Conservation (phyloP, 1,140 invertebrate species). For the Papilio polyxenes region DNA sequence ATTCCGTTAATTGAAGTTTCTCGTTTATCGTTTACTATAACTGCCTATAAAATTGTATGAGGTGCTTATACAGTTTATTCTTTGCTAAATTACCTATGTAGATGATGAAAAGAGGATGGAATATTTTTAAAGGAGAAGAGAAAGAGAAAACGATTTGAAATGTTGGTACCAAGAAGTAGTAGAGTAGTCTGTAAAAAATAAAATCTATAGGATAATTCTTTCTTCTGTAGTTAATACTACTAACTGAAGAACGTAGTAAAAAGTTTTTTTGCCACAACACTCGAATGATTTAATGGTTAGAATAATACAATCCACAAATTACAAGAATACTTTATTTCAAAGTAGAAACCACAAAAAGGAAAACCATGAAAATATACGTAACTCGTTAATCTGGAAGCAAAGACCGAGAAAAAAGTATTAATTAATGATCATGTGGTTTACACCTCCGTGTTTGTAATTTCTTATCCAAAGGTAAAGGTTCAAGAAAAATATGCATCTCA, state of each 20-base stretch:
- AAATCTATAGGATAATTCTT: not conserved
- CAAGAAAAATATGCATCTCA: not conserved
- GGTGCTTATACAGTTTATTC: not conserved
- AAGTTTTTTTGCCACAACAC: not conserved
- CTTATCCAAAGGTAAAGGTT: not conserved
- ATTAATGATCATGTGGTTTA: conserved; percentile 8
- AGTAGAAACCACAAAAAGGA: not conserved
- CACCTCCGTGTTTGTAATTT: not conserved
- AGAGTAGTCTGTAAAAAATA: not conserved
- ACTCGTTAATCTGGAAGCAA: not conserved
- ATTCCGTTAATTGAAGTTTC: conserved; percentile 14
- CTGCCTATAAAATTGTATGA: not conserved
- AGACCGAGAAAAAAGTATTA: not conserved
- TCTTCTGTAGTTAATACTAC: not conserved
- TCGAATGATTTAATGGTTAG: not conserved
- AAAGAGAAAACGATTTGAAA: not conserved
- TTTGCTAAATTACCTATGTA: not conserved
- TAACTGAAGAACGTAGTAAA: not conserved
- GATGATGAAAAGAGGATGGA: not conserved
- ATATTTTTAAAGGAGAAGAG: not conserved
- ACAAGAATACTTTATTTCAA: not conserved
- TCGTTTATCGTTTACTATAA: conserved; percentile 12
- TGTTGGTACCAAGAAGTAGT: not conserved
- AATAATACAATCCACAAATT: not conserved
- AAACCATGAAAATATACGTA: not conserved